Percentiles rank a stretch among this genome's conserved stretches.
phyloP scores from a whole-genome alignment of 2,888 invertebrate species.

The Luperina nickerlii region DNA sequence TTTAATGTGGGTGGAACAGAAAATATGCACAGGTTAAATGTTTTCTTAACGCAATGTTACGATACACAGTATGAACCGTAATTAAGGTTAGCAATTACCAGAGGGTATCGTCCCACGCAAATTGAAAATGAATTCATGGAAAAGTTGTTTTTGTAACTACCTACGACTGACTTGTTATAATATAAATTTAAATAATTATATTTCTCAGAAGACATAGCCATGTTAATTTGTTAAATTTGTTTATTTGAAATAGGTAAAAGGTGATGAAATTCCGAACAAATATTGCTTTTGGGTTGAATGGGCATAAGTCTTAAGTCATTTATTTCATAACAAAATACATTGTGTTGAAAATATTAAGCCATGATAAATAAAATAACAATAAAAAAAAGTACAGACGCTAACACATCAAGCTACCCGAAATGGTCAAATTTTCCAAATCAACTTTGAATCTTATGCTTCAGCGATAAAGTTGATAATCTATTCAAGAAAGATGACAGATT shows the following conservation, averaged over 20 bases:
- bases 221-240: too few species aligned
- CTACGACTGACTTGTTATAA: slow-evolving; percentile 1
- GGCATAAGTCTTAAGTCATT: neutral
- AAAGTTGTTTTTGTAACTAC: slow-evolving; percentile 15
- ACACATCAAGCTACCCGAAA: too few species aligned
- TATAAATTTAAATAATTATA: neutral
- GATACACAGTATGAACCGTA: slow-evolving; percentile 25
- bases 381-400: too few species aligned
- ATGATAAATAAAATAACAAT: too few species aligned
- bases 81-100: slow-evolving; percentile 35
- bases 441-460: too few species aligned
- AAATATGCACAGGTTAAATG: slow-evolving; percentile 31
- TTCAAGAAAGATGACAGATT: too few species aligned
- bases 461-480: too few species aligned
- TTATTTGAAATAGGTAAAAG: neutral
- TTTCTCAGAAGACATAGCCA: neutral
- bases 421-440: too few species aligned
- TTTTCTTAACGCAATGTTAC: slow-evolving; percentile 38
- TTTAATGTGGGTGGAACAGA: slow-evolving; percentile 40
- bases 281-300: neutral
- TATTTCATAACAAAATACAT: neutral
- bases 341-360: too few species aligned
- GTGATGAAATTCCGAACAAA: neutral
- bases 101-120: slow-evolving; percentile 22
- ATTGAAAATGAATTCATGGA: slow-evolving; percentile 33